A percentile compares a stretch with the other conserved stretches of the same genome.
These are phyloP conservation scores for Umimayanthus kanabou DNA, from an alignment of 92 coral and sea anemone species.

Conservation along the genomic window DNA sequence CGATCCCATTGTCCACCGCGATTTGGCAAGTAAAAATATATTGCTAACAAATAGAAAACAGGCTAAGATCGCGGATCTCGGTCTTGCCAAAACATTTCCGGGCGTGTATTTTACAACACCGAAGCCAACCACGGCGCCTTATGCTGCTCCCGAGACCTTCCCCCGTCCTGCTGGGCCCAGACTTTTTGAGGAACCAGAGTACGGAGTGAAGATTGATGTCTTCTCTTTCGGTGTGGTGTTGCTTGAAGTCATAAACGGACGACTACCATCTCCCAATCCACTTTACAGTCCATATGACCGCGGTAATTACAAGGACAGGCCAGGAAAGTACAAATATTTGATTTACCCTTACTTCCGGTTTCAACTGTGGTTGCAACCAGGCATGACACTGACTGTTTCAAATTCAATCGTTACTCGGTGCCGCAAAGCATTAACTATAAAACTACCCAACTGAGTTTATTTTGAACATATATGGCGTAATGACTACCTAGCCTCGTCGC, in stretches of 20 bases:
- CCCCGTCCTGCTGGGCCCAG: slow-evolving; percentile 28
- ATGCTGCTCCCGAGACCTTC: slow-evolving; percentile 61
- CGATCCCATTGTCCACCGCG: slow-evolving; percentile 51
- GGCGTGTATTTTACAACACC: slow-evolving; percentile 44
- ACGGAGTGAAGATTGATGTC: slow-evolving; percentile 55
- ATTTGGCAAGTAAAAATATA: slow-evolving; percentile 55
- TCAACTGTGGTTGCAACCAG: no score
- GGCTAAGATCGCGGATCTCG: slow-evolving; percentile 63
- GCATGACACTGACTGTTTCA: no score
- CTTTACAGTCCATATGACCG: slow-evolving; percentile 31
- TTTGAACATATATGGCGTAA: no score
- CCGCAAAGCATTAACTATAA: no score
- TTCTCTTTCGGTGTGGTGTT: slow-evolving; percentile 66
- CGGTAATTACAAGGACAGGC: slow-evolving; percentile 3
- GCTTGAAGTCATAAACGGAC: slow-evolving; percentile 51
- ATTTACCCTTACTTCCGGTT: neutral
- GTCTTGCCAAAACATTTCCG: slow-evolving; percentile 52
- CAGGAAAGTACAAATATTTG: no score
- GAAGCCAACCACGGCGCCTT: slow-evolving; percentile 44
- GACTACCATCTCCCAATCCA: slow-evolving; percentile 46
- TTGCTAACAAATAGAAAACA: slow-evolving; percentile 45
- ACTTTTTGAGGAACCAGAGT: slow-evolving; percentile 22
- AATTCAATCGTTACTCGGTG: no score
- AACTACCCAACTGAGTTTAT: no score
- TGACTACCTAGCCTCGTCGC: no score